Evolutionary conservation across 1,140 invertebrate species (phyloP).

Genomic region (Drosophila kurseongensis): DNA sequence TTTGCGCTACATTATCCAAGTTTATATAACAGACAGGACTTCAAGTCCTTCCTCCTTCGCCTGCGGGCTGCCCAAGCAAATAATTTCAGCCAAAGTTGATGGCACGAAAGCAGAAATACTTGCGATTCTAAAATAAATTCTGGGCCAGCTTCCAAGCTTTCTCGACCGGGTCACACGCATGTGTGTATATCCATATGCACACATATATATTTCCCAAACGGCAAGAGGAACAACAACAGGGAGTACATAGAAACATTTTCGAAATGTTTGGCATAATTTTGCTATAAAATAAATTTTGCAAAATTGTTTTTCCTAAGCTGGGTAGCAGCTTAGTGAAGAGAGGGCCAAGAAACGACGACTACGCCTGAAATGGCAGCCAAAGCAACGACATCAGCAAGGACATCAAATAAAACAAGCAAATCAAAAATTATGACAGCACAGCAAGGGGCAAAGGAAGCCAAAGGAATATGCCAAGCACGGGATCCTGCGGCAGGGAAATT

Average conservation of each 20-base stretch:
- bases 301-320: slow-evolving; percentile 83
- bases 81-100: slow-evolving; percentile 77
- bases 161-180: slow-evolving; percentile 41
- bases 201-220: slow-evolving; percentile 50
- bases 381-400: slow-evolving; percentile 75
- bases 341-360: slow-evolving; percentile 33
- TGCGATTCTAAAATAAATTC: slow-evolving; percentile 82
- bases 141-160: slow-evolving; percentile 44
- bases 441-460: slow-evolving; percentile 57
- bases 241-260: slow-evolving; percentile 81
- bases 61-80: slow-evolving; percentile 59
- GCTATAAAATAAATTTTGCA: slow-evolving; percentile 83
- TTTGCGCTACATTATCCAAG: slow-evolving; percentile 81
- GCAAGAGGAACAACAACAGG: slow-evolving; percentile 37
- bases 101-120: slow-evolving; percentile 74
- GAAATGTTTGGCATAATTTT: slow-evolving; percentile 83
- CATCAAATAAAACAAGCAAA: slow-evolving; percentile 83
- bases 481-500: slow-evolving; percentile 10
- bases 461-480: slow-evolving; percentile 42
- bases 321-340: slow-evolving; percentile 71
- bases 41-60: not conserved
- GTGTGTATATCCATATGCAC: slow-evolving; percentile 15
- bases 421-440: slow-evolving; percentile 83
- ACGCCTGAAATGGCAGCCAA: slow-evolving; percentile 52
- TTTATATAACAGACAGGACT: slow-evolving; percentile 68